A percentile compares a stretch with the other conserved stretches of the same genome.
Evolutionary conservation across 2,797 vertebrate genomes (phyloP).

Genomic region (Smutsia temminckii): DNA sequence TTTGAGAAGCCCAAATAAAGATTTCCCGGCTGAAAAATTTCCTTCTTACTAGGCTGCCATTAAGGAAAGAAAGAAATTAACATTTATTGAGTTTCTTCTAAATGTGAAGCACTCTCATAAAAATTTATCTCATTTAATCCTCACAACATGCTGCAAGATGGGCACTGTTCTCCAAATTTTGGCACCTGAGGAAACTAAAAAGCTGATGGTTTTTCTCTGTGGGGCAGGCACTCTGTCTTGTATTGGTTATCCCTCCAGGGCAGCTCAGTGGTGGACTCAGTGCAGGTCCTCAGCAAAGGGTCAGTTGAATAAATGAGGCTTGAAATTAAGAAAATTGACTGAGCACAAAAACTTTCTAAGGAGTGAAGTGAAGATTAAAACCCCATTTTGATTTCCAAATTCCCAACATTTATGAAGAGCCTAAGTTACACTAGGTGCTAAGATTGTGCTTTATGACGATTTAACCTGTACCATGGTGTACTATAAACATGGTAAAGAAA

Average conservation of each 20-base stretch:
- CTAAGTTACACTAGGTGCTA: not conserved
- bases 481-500: not conserved
- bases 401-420: not conserved
- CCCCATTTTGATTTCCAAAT: not conserved
- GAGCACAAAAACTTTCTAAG: not conserved
- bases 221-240: not conserved
- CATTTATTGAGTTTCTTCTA: constrained; percentile 64
- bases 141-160: constrained; percentile 1
- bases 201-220: not conserved
- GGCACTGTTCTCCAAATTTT: not conserved
- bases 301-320: constrained; percentile 54
- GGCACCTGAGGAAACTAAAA: not conserved
- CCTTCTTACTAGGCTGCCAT: constrained; percentile 41
- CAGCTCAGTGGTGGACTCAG: not conserved
- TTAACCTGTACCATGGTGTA: not conserved
- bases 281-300: not conserved
- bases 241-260: not conserved
- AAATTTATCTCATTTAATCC: constrained; percentile 64
- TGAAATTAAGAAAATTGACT: constrained; percentile 45
- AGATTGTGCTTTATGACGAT: not conserved
- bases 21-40: constrained; percentile 57
- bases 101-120: constrained; percentile 62
- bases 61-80: constrained; percentile 66
- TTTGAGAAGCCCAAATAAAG: constrained; percentile 70
- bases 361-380: not conserved